A percentile compares a stretch with the other conserved stretches of the same genome.
These are phyloP conservation scores for Masnerella sp. DNA, from an alignment of 2,888 invertebrate genomes.

Conservation along the genomic window DNA sequence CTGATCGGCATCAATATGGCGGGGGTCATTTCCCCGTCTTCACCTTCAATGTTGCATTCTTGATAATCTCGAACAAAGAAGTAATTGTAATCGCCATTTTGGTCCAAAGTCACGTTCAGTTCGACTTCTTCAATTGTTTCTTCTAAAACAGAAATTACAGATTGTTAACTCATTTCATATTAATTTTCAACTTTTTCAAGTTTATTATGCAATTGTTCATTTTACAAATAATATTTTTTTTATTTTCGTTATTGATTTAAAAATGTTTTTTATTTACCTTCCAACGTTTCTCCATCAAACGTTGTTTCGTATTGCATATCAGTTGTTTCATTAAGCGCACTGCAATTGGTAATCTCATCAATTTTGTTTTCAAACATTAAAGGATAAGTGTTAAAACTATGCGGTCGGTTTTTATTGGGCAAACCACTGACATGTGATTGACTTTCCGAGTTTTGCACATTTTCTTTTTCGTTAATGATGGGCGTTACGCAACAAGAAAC, in stretches of 20 bases:
- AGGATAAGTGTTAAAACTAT: slow-evolving; percentile 68
- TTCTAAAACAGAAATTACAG: slow-evolving; percentile 1
- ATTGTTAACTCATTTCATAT: neutral
- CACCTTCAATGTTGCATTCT: slow-evolving; percentile 38
- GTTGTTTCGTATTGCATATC: no score
- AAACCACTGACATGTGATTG: slow-evolving; percentile 27
- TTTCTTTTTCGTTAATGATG: slow-evolving; percentile 61
- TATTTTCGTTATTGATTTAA: neutral
- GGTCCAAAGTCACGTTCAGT: slow-evolving; percentile 36
- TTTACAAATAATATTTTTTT: neutral
- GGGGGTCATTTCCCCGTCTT: slow-evolving; percentile 28
- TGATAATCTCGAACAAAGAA: slow-evolving; percentile 65
- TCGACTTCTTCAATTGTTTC: neutral
- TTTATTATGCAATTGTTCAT: no score
- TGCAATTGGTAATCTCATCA: no score
- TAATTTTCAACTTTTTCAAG: neutral
- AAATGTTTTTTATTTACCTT: neutral
- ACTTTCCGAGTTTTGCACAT: slow-evolving; percentile 8
- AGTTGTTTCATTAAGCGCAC: no score
- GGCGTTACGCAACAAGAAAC: slow-evolving; percentile 71
- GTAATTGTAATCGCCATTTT: slow-evolving; percentile 58
- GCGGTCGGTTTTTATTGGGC: slow-evolving; percentile 66
- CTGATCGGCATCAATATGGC: slow-evolving; percentile 38
- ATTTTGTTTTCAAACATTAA: slow-evolving; percentile 62
- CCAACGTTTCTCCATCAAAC: no score